phyloP scores from a whole-genome alignment of 2,797 vertebrate genomes.

The Sebastes dallii region DNA sequence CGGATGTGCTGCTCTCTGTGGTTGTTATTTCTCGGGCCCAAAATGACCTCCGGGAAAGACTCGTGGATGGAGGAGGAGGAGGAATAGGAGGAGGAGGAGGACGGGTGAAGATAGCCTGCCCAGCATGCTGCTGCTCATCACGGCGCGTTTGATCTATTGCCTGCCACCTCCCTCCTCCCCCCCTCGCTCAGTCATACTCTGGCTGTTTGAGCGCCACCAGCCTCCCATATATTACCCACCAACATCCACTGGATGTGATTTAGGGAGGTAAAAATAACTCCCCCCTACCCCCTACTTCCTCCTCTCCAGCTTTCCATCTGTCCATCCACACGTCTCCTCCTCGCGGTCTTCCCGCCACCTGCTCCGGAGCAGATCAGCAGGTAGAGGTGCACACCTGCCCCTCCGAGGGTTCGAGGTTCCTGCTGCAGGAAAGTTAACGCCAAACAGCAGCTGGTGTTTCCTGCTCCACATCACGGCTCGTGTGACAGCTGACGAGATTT shows the following conservation, averaged over 20 bases:
- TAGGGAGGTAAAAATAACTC: slow-evolving; percentile 49
- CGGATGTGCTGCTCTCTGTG: slow-evolving; percentile 6
- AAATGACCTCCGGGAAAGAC: slow-evolving; percentile 58
- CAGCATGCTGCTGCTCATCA: slow-evolving; percentile 58
- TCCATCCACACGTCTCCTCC: slow-evolving; percentile 19
- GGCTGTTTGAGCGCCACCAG: slow-evolving; percentile 41
- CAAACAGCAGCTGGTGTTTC: slow-evolving; percentile 11
- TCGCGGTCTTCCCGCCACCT: slow-evolving; percentile 20
- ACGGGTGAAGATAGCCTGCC: slow-evolving; percentile 16
- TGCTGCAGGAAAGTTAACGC: not conserved
- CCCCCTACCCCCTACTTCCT: not conserved
- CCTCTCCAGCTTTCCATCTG: slow-evolving; percentile 52
- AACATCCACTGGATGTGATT: slow-evolving; percentile 48
- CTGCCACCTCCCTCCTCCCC: slow-evolving; percentile 7
- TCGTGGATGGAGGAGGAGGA: not conserved
- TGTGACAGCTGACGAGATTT: not conserved
- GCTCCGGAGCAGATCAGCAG: slow-evolving; percentile 23
- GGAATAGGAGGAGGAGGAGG: not conserved
- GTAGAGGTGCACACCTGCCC: slow-evolving; percentile 19
- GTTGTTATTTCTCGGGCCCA: slow-evolving; percentile 45
- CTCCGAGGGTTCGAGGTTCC: slow-evolving; percentile 11
- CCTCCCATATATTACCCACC: slow-evolving; percentile 64
- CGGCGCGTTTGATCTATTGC: slow-evolving; percentile 57
- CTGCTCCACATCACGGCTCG: not conserved
- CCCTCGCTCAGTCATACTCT: slow-evolving; percentile 23